Percentiles rank a stretch among this genome's conserved stretches.
phyloP scores from a whole-genome alignment of 2,797 vertebrate species.

The Mus spretus region DNA sequence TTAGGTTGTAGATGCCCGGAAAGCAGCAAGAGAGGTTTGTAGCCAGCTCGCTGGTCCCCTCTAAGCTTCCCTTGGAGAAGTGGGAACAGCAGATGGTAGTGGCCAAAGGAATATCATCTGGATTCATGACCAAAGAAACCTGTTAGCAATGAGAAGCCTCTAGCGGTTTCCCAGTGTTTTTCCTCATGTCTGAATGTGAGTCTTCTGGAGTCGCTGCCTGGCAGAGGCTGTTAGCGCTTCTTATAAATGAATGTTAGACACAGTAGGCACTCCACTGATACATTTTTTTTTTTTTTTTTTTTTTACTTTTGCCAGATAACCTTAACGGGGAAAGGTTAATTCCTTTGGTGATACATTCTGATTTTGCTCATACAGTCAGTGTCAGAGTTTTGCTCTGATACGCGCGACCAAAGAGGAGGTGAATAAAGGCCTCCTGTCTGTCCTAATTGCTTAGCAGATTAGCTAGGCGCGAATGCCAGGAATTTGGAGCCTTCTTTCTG shows the following conservation, averaged over 20 bases:
- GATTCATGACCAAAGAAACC: background rate
- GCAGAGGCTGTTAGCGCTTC: background rate
- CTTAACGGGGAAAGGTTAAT: background rate
- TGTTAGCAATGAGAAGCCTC: background rate
- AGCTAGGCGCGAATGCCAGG: constrained; percentile 85
- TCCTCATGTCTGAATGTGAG: background rate
- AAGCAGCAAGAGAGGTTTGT: background rate
- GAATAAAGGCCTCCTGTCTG: constrained; percentile 78
- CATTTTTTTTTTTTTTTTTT: constrained; percentile 38
- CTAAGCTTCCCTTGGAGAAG: background rate
- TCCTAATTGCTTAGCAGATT: constrained; percentile 86
- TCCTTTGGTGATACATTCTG: background rate
- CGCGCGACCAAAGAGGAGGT: background rate
- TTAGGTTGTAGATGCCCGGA: background rate
- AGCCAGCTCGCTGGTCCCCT: background rate
- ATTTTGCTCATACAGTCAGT: constrained; percentile 37
- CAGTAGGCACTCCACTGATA: background rate
- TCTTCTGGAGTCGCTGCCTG: constrained; percentile 7
- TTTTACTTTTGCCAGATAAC: background rate
- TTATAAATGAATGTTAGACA: constrained; percentile 19
- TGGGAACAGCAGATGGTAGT: background rate
- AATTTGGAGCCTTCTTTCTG: constrained; percentile 84
- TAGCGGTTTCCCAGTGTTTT: background rate
- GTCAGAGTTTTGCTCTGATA: constrained; percentile 36
- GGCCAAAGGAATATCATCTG: background rate